These are phyloP conservation scores for Parnassius orleans DNA, from an alignment of 2,888 invertebrate species.

Conservation along the genomic window DNA sequence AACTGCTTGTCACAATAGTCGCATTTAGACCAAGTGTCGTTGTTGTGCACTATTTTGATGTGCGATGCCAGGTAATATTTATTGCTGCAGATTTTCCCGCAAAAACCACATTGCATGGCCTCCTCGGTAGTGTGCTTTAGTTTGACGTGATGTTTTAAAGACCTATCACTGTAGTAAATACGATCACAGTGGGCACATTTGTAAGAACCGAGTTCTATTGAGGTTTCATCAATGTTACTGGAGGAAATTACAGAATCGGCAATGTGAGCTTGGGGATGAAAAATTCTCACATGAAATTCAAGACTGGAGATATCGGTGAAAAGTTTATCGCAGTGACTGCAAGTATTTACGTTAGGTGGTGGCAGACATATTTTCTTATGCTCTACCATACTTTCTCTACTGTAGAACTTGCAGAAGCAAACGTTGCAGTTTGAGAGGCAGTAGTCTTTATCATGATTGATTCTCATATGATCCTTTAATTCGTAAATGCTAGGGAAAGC, in stretches of 20 bases:
- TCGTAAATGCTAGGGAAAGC: constrained; percentile 50
- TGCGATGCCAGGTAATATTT: constrained; percentile 65
- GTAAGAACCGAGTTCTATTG: constrained; percentile 35
- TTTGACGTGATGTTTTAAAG: constrained; percentile 63
- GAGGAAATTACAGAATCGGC: constrained; percentile 56
- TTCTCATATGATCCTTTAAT: constrained; percentile 58
- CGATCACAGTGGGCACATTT: constrained; percentile 56
- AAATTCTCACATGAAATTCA: constrained; percentile 60
- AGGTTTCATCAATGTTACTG: constrained; percentile 43
- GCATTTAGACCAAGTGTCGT: constrained; percentile 56
- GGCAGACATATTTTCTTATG: constrained; percentile 58
- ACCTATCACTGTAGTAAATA: constrained; percentile 60
- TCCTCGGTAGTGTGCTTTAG: constrained; percentile 60
- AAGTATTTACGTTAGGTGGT: constrained; percentile 52
- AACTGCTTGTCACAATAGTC: constrained; percentile 66
- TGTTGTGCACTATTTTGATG: constrained; percentile 60
- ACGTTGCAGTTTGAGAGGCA: constrained; percentile 59
- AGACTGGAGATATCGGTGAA: constrained; percentile 63
- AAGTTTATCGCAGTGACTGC: constrained; percentile 60
- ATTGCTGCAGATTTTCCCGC: constrained; percentile 60
- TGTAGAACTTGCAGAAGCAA: constrained; percentile 61
- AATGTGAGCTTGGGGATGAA: constrained; percentile 62
- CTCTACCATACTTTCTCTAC: constrained; percentile 48
- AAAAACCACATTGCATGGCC: constrained; percentile 51
- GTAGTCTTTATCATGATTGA: constrained; percentile 54